Conservation (phyloP, 2,888 invertebrate species). For the Antitype chi region DNA sequence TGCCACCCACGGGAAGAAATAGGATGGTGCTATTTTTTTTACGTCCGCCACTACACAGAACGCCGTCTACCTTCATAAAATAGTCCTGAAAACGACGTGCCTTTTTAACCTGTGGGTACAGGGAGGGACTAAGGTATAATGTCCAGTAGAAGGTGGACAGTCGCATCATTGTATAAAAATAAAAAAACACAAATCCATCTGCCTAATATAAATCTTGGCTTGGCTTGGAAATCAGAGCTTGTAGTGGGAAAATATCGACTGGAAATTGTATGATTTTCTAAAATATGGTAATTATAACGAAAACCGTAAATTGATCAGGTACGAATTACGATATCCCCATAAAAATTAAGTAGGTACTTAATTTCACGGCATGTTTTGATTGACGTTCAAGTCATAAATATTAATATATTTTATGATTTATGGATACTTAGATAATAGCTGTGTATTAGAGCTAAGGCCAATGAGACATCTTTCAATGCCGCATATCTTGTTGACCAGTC, state of each 20-base stretch:
- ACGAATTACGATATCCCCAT: background rate
- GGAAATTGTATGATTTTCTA: background rate
- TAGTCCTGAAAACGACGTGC: background rate
- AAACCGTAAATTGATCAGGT: constrained; percentile 15
- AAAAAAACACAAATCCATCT: too few species aligned
- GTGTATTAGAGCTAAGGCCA: constrained; percentile 44
- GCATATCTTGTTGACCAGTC: constrained; percentile 14
- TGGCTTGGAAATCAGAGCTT: too few species aligned
- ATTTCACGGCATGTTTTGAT: constrained; percentile 33
- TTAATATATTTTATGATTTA: constrained; percentile 44
- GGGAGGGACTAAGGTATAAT: background rate
- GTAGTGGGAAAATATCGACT: background rate
- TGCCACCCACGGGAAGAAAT: too few species aligned
- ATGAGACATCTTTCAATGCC: constrained; percentile 55
- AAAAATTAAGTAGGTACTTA: constrained; percentile 24
- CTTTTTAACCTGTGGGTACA: background rate
- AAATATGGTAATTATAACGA: background rate
- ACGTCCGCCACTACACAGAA: too few species aligned
- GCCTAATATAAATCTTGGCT: too few species aligned
- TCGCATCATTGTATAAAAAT: too few species aligned
- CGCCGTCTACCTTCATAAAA: background rate
- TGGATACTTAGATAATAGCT: constrained; percentile 21
- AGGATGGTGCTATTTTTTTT: too few species aligned
- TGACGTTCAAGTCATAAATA: constrained; percentile 46
- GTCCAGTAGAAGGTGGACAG: background rate